These are phyloP conservation scores for Hypena proboscidalis DNA, from an alignment of 2,888 invertebrate species.

Conservation along the genomic window DNA sequence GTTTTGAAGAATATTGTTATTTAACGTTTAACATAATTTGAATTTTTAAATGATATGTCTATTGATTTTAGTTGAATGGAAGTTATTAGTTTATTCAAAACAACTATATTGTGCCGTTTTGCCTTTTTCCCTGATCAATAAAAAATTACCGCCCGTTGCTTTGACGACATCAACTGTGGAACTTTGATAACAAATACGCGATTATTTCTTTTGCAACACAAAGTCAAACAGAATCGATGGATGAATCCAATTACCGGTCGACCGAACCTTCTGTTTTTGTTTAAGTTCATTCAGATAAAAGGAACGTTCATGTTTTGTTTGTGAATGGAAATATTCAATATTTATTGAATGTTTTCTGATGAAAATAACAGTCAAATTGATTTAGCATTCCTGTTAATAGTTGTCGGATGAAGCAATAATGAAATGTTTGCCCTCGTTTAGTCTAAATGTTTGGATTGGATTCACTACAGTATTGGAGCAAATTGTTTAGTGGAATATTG, in stretches of 20 bases:
- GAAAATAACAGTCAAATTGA: slow-evolving; percentile 24
- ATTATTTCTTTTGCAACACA: slow-evolving; percentile 17
- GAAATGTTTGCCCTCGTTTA: slow-evolving; percentile 10
- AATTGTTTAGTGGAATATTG: no score
- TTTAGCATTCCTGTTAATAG: slow-evolving; percentile 20
- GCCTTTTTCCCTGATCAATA: background rate
- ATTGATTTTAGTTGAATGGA: no score
- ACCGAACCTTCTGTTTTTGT: slow-evolving; percentile 38
- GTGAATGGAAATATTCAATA: slow-evolving; percentile 18
- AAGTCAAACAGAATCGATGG: slow-evolving; percentile 23
- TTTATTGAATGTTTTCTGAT: slow-evolving; percentile 32
- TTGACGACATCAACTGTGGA: background rate
- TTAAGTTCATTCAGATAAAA: slow-evolving; percentile 43
- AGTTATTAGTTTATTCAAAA: no score
- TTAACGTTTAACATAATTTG: no score
- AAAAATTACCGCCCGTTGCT: background rate
- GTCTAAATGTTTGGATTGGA: no score
- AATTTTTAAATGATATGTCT: no score
- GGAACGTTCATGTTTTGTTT: slow-evolving; percentile 35
- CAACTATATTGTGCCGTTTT: background rate
- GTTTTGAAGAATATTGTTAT: no score
- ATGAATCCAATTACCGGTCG: slow-evolving; percentile 33
- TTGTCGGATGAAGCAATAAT: slow-evolving; percentile 4
- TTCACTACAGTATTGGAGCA: no score
- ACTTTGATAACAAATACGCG: slow-evolving; percentile 4